Percentiles rank a stretch among this genome's conserved stretches.
These are phyloP conservation scores for Staurois parvus DNA, from an alignment of 2,797 vertebrate species.

Conservation along the genomic window DNA sequence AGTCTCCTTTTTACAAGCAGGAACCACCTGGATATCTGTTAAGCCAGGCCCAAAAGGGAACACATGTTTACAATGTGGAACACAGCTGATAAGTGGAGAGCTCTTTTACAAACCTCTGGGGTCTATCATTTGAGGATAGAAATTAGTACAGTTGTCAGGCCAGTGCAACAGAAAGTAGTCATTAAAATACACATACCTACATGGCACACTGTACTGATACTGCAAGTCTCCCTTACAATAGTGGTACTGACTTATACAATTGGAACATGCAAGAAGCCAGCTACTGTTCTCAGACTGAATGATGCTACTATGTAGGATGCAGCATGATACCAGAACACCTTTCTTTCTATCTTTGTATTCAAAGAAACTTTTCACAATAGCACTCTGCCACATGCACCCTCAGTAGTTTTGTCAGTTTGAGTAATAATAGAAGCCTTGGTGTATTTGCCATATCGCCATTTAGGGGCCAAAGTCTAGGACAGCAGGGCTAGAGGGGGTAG, in stretches of 20 bases:
- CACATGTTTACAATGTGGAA: slow-evolving; percentile 50
- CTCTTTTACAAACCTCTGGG: slow-evolving; percentile 43
- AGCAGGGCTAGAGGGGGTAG: too few relatives aligned
- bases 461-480: too few relatives aligned
- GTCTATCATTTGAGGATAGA: slow-evolving; percentile 31
- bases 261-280: neutral
- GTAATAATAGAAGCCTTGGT: too few relatives aligned
- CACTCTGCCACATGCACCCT: too few relatives aligned
- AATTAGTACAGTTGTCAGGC: slow-evolving; percentile 34
- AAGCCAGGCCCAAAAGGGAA: slow-evolving; percentile 49
- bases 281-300: neutral
- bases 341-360: too few relatives aligned
- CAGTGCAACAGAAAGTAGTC: neutral
- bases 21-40: slow-evolving; percentile 58
- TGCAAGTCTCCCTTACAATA: neutral
- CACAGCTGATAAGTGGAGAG: slow-evolving; percentile 41
- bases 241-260: neutral
- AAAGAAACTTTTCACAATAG: too few relatives aligned
- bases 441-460: too few relatives aligned
- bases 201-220: neutral
- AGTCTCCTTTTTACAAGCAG: slow-evolving; percentile 56
- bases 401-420: too few relatives aligned
- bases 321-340: neutral
- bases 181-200: neutral
- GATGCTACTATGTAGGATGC: neutral